Evolutionary conservation across 2,797 vertebrate species (phyloP).

Genomic region (Clarias fuscus): DNA sequence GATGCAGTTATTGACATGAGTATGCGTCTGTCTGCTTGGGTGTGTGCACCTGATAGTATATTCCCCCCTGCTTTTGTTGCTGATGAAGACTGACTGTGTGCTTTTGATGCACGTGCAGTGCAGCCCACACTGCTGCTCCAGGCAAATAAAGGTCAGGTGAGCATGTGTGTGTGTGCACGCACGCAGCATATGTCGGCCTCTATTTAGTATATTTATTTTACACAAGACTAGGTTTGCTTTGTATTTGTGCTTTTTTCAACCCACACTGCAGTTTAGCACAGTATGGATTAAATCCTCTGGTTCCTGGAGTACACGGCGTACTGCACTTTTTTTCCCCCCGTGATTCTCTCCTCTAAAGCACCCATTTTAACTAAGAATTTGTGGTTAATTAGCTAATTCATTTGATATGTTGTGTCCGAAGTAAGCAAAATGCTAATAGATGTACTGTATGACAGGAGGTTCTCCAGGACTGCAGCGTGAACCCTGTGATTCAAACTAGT

Average conservation of each 20-base stretch:
- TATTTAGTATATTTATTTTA: not conserved
- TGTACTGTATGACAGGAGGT: not conserved
- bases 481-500: not conserved
- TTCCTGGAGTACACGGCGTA: not conserved
- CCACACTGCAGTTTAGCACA: not conserved
- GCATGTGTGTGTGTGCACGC: constrained; percentile 26
- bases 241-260: not conserved
- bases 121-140: constrained; percentile 24
- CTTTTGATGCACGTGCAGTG: constrained; percentile 28
- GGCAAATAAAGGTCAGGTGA: constrained; percentile 7
- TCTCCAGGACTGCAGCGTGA: not conserved
- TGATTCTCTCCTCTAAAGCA: not conserved
- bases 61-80: constrained; percentile 41
- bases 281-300: not conserved
- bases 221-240: not conserved
- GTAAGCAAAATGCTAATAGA: not conserved
- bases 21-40: constrained; percentile 27
- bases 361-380: not conserved
- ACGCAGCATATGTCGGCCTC: constrained; percentile 26
- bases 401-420: not conserved
- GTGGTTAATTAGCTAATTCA: not conserved
- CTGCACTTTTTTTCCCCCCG: not conserved
- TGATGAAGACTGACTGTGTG: constrained; percentile 39
- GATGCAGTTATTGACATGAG: constrained; percentile 46
- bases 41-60: constrained; percentile 43